These are phyloP conservation scores for Tetrax tetrax DNA, from an alignment of 2,113 vertebrate species.

Conservation along the genomic window DNA sequence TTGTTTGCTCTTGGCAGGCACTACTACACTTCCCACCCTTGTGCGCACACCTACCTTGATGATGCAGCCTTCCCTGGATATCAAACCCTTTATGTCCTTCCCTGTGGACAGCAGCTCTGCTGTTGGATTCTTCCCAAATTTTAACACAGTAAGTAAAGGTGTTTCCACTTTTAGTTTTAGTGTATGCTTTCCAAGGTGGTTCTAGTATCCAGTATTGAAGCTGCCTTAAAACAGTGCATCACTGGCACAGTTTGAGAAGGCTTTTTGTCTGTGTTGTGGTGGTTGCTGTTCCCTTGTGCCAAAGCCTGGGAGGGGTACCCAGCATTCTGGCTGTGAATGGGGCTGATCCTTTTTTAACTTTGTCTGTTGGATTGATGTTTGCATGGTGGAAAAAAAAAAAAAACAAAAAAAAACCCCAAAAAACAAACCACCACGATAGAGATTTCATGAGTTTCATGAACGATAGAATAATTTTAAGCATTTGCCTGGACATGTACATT, in stretches of 20 bases:
- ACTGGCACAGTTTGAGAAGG: not conserved
- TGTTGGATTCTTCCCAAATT: conserved; percentile 95
- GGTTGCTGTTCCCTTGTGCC: not conserved
- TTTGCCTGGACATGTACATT: not conserved
- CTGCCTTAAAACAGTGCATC: not conserved
- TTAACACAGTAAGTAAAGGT: conserved; percentile 90
- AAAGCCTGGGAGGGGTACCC: not conserved
- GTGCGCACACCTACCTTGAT: conserved; percentile 86
- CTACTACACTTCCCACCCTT: conserved; percentile 83
- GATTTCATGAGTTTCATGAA: conserved; percentile 14
- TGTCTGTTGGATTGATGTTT: not conserved
- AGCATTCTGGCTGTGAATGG: not conserved
- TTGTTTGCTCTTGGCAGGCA: conserved; percentile 81
- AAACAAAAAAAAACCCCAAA: too few relatives aligned
- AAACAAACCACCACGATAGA: not conserved
- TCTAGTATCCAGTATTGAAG: not conserved
- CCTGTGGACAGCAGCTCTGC: conserved; percentile 88
- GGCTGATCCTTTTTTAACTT: not conserved
- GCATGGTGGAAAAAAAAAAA: not conserved
- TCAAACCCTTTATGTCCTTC: conserved; percentile 92
- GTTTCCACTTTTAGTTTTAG: conserved; percentile 36
- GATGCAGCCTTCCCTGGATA: conserved; percentile 90
- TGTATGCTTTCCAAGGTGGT: not conserved
- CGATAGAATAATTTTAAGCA: not conserved
- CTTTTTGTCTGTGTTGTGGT: not conserved